A percentile compares a stretch with the other conserved stretches of the same genome.
phyloP scores from a whole-genome alignment of 2,888 invertebrate genomes.

The Leucophenga maculata region DNA sequence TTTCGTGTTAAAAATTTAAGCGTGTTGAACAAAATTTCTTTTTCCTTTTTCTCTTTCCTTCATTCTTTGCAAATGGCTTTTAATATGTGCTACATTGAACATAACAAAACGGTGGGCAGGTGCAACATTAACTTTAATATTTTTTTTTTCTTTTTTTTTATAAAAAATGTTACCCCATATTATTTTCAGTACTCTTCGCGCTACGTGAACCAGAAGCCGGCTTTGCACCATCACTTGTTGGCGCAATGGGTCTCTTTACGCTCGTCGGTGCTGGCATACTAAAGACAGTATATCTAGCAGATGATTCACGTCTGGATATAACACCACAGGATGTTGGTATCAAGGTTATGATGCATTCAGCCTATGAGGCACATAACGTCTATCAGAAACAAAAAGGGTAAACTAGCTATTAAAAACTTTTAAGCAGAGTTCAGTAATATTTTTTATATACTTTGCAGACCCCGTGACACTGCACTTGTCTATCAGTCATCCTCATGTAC shows the following conservation, averaged over 20 bases:
- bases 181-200: slow-evolving; percentile 50
- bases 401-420: not conserved
- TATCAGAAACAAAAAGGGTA: slow-evolving; percentile 44
- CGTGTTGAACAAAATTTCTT: too few species aligned
- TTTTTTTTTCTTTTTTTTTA: too few species aligned
- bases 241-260: slow-evolving; percentile 60
- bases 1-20: too few species aligned
- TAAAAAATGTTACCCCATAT: not conserved
- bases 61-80: too few species aligned
- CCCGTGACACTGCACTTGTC: slow-evolving; percentile 38
- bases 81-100: too few species aligned
- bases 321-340: slow-evolving; percentile 59
- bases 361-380: slow-evolving; percentile 35
- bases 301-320: slow-evolving; percentile 48
- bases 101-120: too few species aligned
- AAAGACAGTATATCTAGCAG: slow-evolving; percentile 50
- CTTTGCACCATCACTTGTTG: slow-evolving; percentile 55
- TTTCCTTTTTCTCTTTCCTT: too few species aligned
- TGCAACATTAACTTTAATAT: too few species aligned
- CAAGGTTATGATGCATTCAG: slow-evolving; percentile 53
- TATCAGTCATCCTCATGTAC: slow-evolving; percentile 51
- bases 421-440: not conserved
- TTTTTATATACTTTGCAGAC: not conserved
- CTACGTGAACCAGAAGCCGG: slow-evolving; percentile 60
- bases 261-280: slow-evolving; percentile 58